phyloP scores from a whole-genome alignment of 2,113 vertebrate genomes.

The Rhodinocichla rosea region DNA sequence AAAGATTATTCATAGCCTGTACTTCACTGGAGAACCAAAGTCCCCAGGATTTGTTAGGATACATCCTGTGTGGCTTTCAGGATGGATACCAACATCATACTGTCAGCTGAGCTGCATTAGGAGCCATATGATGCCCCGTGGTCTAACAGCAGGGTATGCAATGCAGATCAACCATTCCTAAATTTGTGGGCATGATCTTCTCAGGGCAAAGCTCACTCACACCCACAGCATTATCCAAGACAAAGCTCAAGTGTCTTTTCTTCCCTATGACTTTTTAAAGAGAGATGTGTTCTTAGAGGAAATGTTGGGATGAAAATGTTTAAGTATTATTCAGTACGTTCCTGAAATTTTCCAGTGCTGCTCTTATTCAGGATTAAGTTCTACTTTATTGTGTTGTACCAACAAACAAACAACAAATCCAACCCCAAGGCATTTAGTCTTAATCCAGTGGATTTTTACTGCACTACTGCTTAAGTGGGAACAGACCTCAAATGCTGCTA shows the following conservation, averaged over 20 bases:
- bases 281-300: not conserved
- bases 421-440: constrained; percentile 27
- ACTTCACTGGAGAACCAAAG: not conserved
- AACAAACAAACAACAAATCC: constrained; percentile 44
- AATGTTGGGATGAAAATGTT: not conserved
- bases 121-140: not conserved
- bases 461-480: constrained; percentile 46
- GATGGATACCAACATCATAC: not conserved
- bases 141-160: not conserved
- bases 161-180: not conserved
- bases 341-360: constrained; percentile 1
- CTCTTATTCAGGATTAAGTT: constrained; percentile 33
- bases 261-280: not conserved
- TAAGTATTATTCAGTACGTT: not conserved
- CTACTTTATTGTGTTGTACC: constrained; percentile 34
- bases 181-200: not conserved
- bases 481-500: constrained; percentile 52
- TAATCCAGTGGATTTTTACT: constrained; percentile 52
- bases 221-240: not conserved
- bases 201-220: not conserved
- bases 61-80: not conserved
- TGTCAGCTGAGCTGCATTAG: not conserved
- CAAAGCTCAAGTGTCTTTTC: not conserved
- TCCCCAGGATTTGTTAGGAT: not conserved
- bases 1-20: not conserved